Evolutionary conservation across 2,888 invertebrate genomes (phyloP).

Genomic region (Crocallis elinguaria): DNA sequence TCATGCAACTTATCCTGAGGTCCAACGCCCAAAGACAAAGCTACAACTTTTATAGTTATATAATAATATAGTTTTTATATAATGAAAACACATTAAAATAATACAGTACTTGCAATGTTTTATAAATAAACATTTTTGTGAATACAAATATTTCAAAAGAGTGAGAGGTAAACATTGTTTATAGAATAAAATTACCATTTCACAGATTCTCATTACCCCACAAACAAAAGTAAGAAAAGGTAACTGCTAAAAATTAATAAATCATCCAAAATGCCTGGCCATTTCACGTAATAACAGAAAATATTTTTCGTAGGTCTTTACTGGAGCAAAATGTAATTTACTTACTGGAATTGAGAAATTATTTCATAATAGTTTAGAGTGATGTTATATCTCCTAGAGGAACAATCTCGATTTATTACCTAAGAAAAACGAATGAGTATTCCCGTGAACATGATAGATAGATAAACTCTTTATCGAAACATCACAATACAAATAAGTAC

Average conservation of each 20-base stretch:
- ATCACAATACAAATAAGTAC: too few species aligned
- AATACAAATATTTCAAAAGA: conserved; percentile 10
- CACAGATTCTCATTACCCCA: conserved; percentile 49
- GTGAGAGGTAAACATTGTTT: conserved; percentile 42
- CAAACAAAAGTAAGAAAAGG: conserved; percentile 39
- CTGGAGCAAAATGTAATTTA: conserved; percentile 27
- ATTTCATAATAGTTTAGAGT: neutral
- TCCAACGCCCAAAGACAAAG: too few species aligned
- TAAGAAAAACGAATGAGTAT: too few species aligned
- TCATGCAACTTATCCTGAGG: too few species aligned
- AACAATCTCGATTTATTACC: too few species aligned
- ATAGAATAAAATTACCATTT: conserved; percentile 56
- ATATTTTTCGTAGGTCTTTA: conserved; percentile 31
- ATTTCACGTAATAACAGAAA: conserved; percentile 34
- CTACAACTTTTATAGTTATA: too few species aligned
- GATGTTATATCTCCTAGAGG: too few species aligned
- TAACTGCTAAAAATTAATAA: conserved; percentile 38
- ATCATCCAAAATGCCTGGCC: conserved; percentile 38
- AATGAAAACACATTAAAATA: too few species aligned
- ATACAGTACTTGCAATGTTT: neutral
- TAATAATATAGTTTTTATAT: too few species aligned
- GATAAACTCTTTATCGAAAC: too few species aligned
- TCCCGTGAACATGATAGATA: too few species aligned
- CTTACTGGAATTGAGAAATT: conserved; percentile 13
- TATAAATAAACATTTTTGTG: too few species aligned